Evolutionary conservation across 2,888 invertebrate species (phyloP).

Genomic region (Acronicta psi): DNA sequence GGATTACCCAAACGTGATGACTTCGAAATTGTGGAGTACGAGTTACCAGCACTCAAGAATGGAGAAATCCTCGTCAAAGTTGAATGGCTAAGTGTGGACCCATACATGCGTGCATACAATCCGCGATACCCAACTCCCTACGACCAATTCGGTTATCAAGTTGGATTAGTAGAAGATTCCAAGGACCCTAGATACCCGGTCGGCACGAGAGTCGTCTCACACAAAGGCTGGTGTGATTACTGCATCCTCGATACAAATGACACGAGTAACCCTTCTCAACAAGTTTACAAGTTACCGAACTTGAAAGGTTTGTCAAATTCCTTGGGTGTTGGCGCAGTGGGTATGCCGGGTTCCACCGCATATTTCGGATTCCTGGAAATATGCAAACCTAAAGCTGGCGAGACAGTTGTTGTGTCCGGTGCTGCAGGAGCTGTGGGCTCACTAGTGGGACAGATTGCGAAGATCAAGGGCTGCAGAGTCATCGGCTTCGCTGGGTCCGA

Average conservation of each 20-base stretch:
- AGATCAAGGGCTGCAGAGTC: slow-evolving; percentile 90
- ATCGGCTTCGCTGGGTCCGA: slow-evolving; percentile 91
- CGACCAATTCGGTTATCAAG: slow-evolving; percentile 67
- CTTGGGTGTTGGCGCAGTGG: slow-evolving; percentile 90
- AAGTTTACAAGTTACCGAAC: slow-evolving; percentile 84
- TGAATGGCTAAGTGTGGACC: slow-evolving; percentile 71
- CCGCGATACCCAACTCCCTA: slow-evolving; percentile 56
- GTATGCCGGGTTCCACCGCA: slow-evolving; percentile 92
- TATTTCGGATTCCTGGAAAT: slow-evolving; percentile 92
- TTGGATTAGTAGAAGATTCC: slow-evolving; percentile 88
- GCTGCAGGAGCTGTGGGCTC: slow-evolving; percentile 94
- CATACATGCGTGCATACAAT: slow-evolving; percentile 62
- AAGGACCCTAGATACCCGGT: slow-evolving; percentile 89
- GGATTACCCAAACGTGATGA: slow-evolving; percentile 89
- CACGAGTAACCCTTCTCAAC: slow-evolving; percentile 31
- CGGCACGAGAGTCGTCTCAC: slow-evolving; percentile 88
- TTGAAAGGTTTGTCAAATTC: slow-evolving; percentile 87
- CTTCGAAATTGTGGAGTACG: slow-evolving; percentile 89
- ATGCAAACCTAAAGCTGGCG: slow-evolving; percentile 91
- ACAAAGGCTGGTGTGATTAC: slow-evolving; percentile 71
- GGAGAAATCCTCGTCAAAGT: slow-evolving; percentile 71
- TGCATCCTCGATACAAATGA: slow-evolving; percentile 52
- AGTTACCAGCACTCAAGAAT: slow-evolving; percentile 72
- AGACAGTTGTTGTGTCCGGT: slow-evolving; percentile 92
- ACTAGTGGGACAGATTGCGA: slow-evolving; percentile 93